Evolutionary conservation across 2,113 vertebrate genomes (phyloP).

Genomic region (Silurus asotus): DNA sequence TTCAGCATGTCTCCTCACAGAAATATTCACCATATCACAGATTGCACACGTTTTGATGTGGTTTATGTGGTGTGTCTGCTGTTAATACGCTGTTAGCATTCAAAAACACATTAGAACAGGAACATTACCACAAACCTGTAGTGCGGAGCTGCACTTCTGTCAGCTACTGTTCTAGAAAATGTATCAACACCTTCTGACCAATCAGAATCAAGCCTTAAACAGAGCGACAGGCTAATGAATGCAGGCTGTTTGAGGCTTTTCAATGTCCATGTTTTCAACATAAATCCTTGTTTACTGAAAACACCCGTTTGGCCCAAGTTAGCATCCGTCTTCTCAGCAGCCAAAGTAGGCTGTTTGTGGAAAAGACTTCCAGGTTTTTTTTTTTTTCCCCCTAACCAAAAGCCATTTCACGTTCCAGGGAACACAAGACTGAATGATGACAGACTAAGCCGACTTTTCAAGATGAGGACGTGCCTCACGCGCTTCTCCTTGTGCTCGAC

Average conservation of each 20-base stretch:
- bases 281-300: neutral
- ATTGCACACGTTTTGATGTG: neutral
- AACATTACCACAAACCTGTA: neutral
- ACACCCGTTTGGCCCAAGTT: neutral
- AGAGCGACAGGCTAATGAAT: neutral
- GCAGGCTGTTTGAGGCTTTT: slow-evolving; percentile 4
- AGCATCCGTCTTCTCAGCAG: neutral
- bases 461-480: neutral
- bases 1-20: neutral
- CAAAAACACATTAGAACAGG: neutral
- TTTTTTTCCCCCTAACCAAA: neutral
- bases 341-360: slow-evolving; percentile 5
- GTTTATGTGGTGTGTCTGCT: neutral
- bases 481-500: slow-evolving; percentile 50
- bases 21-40: neutral
- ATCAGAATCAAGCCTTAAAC: neutral
- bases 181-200: neutral
- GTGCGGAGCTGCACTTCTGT: neutral
- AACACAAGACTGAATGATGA: slow-evolving; percentile 24
- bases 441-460: slow-evolving; percentile 10
- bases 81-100: neutral
- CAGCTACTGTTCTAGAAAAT: neutral
- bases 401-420: slow-evolving; percentile 30
- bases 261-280: neutral
- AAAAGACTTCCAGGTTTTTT: slow-evolving; percentile 22